These are phyloP conservation scores for Thamnophis elegans DNA, from an alignment of 2,797 vertebrate genomes.

Conservation along the genomic window DNA sequence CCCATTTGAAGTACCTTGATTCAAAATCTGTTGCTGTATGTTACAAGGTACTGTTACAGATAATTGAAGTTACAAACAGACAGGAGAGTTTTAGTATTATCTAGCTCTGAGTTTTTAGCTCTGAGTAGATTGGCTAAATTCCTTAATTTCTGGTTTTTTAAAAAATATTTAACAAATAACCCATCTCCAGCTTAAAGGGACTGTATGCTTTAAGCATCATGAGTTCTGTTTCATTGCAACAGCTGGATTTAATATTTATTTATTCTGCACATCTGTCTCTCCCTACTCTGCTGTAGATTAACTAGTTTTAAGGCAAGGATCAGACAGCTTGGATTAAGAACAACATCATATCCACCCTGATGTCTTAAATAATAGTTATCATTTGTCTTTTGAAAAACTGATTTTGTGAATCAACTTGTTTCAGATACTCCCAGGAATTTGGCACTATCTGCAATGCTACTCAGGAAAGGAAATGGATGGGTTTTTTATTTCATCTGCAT, in stretches of 20 bases:
- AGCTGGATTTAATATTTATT: background rate
- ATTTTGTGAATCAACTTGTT: background rate
- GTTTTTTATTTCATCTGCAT: background rate
- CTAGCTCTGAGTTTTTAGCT: background rate
- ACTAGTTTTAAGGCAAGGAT: background rate
- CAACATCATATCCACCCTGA: background rate
- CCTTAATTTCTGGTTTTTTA: background rate
- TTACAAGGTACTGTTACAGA: background rate
- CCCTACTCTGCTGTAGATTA: background rate
- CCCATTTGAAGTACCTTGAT: background rate
- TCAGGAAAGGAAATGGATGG: no score
- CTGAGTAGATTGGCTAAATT: background rate
- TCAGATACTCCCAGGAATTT: background rate
- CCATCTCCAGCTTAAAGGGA: background rate
- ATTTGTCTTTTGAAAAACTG: background rate
- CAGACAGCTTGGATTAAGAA: background rate
- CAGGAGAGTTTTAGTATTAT: background rate
- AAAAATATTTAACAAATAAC: background rate
- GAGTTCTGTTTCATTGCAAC: background rate
- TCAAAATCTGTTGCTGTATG: background rate
- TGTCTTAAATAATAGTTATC: background rate
- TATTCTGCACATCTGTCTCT: background rate
- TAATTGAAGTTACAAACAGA: background rate
- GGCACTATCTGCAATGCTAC: background rate
- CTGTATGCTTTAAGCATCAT: background rate